These are phyloP conservation scores for Cydia pomonella DNA, from an alignment of 1,140 invertebrate genomes.

Conservation along the genomic window DNA sequence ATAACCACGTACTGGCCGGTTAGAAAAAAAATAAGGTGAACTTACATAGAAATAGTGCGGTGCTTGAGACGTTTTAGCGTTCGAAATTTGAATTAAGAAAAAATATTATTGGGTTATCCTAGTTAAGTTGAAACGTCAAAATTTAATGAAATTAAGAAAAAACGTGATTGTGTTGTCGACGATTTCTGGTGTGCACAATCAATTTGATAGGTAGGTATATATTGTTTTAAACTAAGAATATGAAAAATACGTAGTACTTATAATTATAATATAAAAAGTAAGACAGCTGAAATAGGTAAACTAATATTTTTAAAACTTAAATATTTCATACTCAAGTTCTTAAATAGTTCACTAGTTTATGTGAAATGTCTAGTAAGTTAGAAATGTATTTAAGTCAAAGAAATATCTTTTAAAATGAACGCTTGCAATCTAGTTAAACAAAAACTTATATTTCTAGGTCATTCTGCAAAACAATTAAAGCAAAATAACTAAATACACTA, in stretches of 20 bases:
- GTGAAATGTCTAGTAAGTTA: too few relatives aligned
- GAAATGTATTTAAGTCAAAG: too few relatives aligned
- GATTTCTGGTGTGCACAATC: neutral
- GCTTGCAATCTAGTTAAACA: too few relatives aligned
- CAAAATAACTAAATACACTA: neutral
- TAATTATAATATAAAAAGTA: too few relatives aligned
- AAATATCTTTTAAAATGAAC: too few relatives aligned
- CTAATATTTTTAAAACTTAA: too few relatives aligned
- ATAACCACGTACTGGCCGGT: slow-evolving; percentile 4
- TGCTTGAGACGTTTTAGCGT: neutral
- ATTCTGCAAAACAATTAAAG: neutral
- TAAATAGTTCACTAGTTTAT: too few relatives aligned
- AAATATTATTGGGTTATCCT: neutral
- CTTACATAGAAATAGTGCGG: neutral
- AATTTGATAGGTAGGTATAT: neutral
- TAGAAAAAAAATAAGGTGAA: slow-evolving; percentile 36
- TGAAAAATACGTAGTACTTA: too few relatives aligned
- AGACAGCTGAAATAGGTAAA: too few relatives aligned
- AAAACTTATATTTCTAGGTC: too few relatives aligned
- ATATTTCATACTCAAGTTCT: too few relatives aligned
- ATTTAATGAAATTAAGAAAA: slow-evolving; percentile 14
- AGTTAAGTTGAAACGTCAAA: slow-evolving; percentile 7
- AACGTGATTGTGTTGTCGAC: neutral
- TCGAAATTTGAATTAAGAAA: slow-evolving; percentile 1
- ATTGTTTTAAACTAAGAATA: neutral